Evolutionary conservation across 2,797 vertebrate genomes (phyloP).

Genomic region (Alosa sapidissima): DNA sequence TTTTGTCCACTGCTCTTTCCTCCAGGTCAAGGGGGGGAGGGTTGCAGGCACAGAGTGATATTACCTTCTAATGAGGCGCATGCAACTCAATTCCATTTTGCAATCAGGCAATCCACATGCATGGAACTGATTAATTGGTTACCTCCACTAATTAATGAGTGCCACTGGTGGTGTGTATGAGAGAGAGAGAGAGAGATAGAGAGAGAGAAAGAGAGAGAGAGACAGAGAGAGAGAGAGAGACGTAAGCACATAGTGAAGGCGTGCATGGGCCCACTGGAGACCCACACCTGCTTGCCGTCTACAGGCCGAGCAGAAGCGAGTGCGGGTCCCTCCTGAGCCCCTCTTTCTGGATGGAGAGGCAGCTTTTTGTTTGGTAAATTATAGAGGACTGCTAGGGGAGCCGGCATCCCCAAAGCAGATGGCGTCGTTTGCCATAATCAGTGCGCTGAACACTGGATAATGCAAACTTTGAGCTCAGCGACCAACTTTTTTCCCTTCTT

Average conservation of each 20-base stretch:
- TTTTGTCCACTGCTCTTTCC: background rate
- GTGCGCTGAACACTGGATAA: conserved; percentile 71
- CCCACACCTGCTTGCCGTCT: conserved; percentile 54
- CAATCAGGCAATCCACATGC: conserved; percentile 53
- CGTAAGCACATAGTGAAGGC: conserved; percentile 32
- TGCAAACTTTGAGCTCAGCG: conserved; percentile 77
- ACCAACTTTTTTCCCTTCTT: conserved; percentile 61
- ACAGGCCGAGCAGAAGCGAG: conserved; percentile 45
- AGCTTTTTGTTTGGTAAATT: conserved; percentile 73
- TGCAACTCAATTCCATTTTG: conserved; percentile 57
- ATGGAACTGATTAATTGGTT: conserved; percentile 64
- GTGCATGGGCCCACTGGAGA: conserved; percentile 49
- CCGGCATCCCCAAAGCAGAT: conserved; percentile 72
- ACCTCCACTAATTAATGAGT: conserved; percentile 62
- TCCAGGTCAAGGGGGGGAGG: background rate
- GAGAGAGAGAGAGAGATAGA: background rate
- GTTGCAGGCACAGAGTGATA: background rate
- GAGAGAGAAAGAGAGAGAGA: conserved; percentile 32
- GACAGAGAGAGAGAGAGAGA: conserved; percentile 58
- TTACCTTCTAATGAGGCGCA: conserved; percentile 42
- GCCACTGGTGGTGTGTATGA: background rate
- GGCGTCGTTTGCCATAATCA: conserved; percentile 71
- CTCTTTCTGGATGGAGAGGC: conserved; percentile 60
- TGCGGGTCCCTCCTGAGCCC: conserved; percentile 36
- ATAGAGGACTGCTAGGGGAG: conserved; percentile 63